These are phyloP conservation scores for Holcopasites calliopsidis DNA, from an alignment of 1,140 invertebrate species.

Conservation along the genomic window DNA sequence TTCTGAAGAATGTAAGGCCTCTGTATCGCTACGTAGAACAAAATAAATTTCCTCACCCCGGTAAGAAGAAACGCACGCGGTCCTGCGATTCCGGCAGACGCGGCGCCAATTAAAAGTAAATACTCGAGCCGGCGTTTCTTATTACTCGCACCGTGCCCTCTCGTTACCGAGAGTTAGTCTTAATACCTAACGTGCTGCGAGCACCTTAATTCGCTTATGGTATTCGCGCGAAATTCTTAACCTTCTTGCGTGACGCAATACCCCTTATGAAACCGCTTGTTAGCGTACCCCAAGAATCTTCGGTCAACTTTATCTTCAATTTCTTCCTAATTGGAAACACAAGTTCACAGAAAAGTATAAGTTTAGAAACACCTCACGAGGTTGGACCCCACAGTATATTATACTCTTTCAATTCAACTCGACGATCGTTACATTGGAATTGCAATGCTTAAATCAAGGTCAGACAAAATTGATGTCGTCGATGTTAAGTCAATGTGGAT, in stretches of 20 bases:
- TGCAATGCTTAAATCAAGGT: no score
- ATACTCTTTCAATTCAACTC: no score
- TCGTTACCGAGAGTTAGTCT: constrained; percentile 39
- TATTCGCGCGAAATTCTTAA: constrained; percentile 1
- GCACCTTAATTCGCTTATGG: neutral
- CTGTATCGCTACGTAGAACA: constrained; percentile 32
- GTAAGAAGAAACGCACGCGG: constrained; percentile 30
- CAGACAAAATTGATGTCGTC: no score
- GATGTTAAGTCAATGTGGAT: no score
- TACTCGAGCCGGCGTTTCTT: constrained; percentile 31
- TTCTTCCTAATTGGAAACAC: neutral
- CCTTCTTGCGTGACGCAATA: neutral
- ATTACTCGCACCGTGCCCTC: constrained; percentile 36
- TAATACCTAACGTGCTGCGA: constrained; percentile 6
- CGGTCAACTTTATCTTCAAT: neutral
- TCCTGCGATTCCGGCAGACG: constrained; percentile 31
- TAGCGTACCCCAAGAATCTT: neutral
- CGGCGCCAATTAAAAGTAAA: constrained; percentile 62
- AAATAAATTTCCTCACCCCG: constrained; percentile 43
- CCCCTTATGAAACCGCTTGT: neutral
- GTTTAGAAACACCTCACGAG: no score
- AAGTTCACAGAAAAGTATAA: neutral
- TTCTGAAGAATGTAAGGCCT: constrained; percentile 16
- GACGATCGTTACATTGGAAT: no score
- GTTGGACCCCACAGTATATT: no score